Evolutionary conservation across 2,113 vertebrate genomes (phyloP), one percentile per base, ranked within the genome.

Genomic region (Lichenostomus cassidix): DNA sequence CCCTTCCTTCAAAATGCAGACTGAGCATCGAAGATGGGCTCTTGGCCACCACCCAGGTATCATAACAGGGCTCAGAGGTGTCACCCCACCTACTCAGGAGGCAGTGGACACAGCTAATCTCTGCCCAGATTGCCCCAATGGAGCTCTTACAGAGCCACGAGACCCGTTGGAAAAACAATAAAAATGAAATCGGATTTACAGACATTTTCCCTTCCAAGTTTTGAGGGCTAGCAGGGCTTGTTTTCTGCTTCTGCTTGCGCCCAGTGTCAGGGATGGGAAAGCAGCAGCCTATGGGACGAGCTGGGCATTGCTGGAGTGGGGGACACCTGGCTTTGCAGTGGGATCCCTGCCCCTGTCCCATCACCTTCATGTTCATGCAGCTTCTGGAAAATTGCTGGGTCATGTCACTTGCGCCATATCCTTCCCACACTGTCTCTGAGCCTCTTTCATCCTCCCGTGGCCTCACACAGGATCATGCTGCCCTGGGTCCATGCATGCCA

Each of bases 111-210:
- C 41, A 42, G 77, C 59, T 87, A 49, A 93, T 74, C 90, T 73
- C 55, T 87, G 41, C 5, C 24, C 55, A 1, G 10, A 64, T 76
- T 19, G 3, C 47, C 50, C 31, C 0, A 0, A 10, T 16, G 0
- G 0, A 94, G 50, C 37, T 77, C 56, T 50, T 77, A 58, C 24
- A 74, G 33, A 76, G 25, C 46, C 92, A 89, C 3, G 6, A 93
- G 85, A 93, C 33, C 20, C 24, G 18, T 17, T 53, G 23, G 29
- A 23, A 49, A 64, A 91, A n/a, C 75, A 47, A 22, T 8, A 24
- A 9, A 55, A 78, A 52, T 15, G 8, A 46, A 74, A 74, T 60
- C 11, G 2, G 81, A 94, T 94, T 90, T 87, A 41, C 55, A 58
- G 55, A 41, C 4, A 24, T 50, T 74, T 79, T 65, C 17, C 24